Evolutionary conservation across 2,888 invertebrate genomes (phyloP), one percentile per base, ranked within the genome.

Genomic region (Tinea semifulvella): DNA sequence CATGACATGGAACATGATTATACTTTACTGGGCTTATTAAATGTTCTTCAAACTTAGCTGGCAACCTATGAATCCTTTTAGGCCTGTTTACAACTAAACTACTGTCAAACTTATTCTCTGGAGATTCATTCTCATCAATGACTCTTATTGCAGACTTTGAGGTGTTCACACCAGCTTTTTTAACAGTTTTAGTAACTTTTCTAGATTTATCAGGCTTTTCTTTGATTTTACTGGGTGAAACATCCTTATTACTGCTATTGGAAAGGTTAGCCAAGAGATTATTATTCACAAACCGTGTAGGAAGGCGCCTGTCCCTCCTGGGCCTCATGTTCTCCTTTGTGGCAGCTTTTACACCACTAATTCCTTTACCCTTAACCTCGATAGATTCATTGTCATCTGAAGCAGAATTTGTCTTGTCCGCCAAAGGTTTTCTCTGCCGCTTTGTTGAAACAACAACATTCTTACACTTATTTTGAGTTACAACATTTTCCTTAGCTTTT

Each of bases 371-470:
- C 16, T 16, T 36, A 14, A 14, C 17, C 47, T 64, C 58, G 2
- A 54, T 45, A 0, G 66, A 63, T 7, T 56, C 55, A 54, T 69
- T 68, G 43, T 75, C 73, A 52, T 76, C 77, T 1, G 76, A 76
- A 8, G 72, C 66, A 0, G 77, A 76, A 50, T 76, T 77, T 0
- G 76, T 77, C 62, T 74, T 76, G 49, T 77, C 76, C 1, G 67
- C 64, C 50, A 77, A 57, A 43, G 65, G 66, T 54, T 66, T 72
- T 46, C 74, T 56, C 10, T 54, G 48, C 2, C 53, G 46, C 49
- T 65, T 70, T 1, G 51, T 44, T 8, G 46, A 47, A 31, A 44
- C 50, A 40, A 45, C 16, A 35, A 60, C 67, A 6, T 44, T n/a
- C 25, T 58, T 65, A 3, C 45, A 8, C 18, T 14, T 20, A 19